Base-by-base conservation (phyloP, 2,113 vertebrate species). In the Sinocyclocheilus grahami region DNA sequence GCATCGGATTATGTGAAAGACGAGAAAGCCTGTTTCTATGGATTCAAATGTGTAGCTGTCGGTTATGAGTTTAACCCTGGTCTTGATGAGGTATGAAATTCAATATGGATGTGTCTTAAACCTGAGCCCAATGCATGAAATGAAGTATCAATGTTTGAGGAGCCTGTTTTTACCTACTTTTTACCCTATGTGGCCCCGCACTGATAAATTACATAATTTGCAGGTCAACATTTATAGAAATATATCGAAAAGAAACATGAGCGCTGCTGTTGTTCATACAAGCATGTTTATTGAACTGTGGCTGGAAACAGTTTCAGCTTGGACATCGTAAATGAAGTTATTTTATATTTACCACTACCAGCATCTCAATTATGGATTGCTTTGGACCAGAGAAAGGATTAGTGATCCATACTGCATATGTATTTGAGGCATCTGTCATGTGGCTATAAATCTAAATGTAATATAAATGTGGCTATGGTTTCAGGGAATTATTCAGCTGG, bases 1-100 rank as follows among this genome's bases (percentile, higher is more conserved):
- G 98, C 98, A 0, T 99, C 98, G 11, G 98, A 99, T 93, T 99
- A 99, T 39, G 97, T 99, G 37, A 99, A 99, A 94, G 98, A 99
- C 92, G 98, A 99, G 90, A 99, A 99, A 89, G 96, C 98, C 77
- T 96, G 95, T 87, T 99, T 99, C 92, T 99, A 97, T 86, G 98
- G 98, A 85, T 99, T 99, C 90, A 99, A 99, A 85, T 99, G 97
- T 93, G 97, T 98, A 0, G 97, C 97, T 85, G 96, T 99, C 91
- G 98, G 98, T 86, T 99, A 98, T 90, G 98, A 99, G 90, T 99
- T 98, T 95, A 99, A 97, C 89, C 97, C 97, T 78, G 97, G 96
- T 83, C 91, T 94, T 85, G 98, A 99, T 92, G 98, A 99, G 96
- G 98, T 99, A 93, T 90, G 91, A 88, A n/a, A 58, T 33, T 27